A percentile compares a stretch with the other conserved stretches of the same genome.
These are phyloP conservation scores for Drosophila dives DNA, from an alignment of 2,888 invertebrate species.

Conservation along the genomic window DNA sequence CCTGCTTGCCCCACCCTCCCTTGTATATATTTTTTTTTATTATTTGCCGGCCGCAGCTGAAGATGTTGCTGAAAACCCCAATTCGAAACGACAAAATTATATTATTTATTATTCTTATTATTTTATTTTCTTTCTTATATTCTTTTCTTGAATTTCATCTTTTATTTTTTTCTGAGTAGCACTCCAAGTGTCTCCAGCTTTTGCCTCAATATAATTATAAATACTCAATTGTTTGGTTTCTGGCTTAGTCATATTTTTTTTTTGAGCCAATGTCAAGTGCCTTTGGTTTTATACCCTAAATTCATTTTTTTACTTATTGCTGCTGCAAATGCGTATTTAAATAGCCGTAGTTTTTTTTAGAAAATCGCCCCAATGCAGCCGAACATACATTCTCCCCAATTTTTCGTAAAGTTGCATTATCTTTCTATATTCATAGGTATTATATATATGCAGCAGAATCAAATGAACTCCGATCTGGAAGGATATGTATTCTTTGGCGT, in stretches of 20 bases:
- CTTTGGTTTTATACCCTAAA: neutral
- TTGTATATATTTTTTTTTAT: slow-evolving; percentile 17
- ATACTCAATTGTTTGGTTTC: slow-evolving; percentile 12
- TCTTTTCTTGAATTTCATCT: neutral
- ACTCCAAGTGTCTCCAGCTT: slow-evolving; percentile 25
- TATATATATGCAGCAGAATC: neutral
- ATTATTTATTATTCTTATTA: neutral
- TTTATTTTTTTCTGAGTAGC: slow-evolving; percentile 3
- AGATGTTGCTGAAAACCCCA: slow-evolving; percentile 24
- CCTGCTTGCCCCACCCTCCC: slow-evolving; percentile 3
- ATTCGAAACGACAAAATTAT: slow-evolving; percentile 39
- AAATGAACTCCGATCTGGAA: neutral
- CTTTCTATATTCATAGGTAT: neutral
- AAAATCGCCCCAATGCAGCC: too few relatives aligned
- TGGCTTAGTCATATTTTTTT: neutral
- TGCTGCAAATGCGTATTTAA: neutral
- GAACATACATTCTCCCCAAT: too few relatives aligned
- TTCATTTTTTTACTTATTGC: neutral
- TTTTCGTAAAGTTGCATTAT: neutral
- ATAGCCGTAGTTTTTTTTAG: neutral
- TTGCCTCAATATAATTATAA: slow-evolving; percentile 19
- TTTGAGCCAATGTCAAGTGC: neutral
- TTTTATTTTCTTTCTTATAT: neutral
- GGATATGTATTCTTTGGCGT: neutral
- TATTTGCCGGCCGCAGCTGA: slow-evolving; percentile 7